Evolutionary conservation across 2,797 vertebrate species (phyloP), one percentile per base, ranked within the genome.

Genomic region (Poeciliopsis gracilis): DNA sequence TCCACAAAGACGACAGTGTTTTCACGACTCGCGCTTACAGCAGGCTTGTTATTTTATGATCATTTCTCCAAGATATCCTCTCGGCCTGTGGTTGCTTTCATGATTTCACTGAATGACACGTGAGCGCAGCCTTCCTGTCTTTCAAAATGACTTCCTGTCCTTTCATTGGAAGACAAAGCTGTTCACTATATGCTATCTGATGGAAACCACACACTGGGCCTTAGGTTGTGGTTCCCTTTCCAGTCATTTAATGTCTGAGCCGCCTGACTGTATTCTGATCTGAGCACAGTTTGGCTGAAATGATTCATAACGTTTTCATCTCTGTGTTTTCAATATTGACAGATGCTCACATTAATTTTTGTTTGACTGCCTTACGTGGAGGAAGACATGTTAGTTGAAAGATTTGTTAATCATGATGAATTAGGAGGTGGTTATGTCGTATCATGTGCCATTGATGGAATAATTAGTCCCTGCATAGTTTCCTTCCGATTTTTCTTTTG

Each of bases 31-130:
- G 33, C 38, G 61, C 46, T 61, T 63, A 7, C 38, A 71, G 30
- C 18, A 8, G n/a, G 23, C 13, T 70, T 25, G 12, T 69, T 63
- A 70, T 61, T 43, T 46, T 73, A 53, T 77, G 45, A 38, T 74
- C 72, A 18, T 45, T 45, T 76, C 25, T 76, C 43, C 45, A 25
- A 49, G 33, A 61, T 23, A 51, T 49, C 53, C n/a, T 45, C 30
- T 30, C 5, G 1, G 18, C 45, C 25, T 63, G 2, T 43, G 25
- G 30, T 16, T 70, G n/a, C 8, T 16, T 67, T 41, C 8, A 63
- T n/a, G 9, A 66, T 67, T 74, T 82, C n/a, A 75, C 15, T 79
- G 55, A 74, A 11, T 72, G 51, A 77, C 66, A 53, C 16, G 2
- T 61, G 4, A 72, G 5, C 53, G 49, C 23, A 51, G 20, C 43